Percentiles rank a stretch among this genome's conserved stretches.
Evolutionary conservation across 2,888 invertebrate genomes (phyloP).

Genomic region (Dolomedes plantarius): DNA sequence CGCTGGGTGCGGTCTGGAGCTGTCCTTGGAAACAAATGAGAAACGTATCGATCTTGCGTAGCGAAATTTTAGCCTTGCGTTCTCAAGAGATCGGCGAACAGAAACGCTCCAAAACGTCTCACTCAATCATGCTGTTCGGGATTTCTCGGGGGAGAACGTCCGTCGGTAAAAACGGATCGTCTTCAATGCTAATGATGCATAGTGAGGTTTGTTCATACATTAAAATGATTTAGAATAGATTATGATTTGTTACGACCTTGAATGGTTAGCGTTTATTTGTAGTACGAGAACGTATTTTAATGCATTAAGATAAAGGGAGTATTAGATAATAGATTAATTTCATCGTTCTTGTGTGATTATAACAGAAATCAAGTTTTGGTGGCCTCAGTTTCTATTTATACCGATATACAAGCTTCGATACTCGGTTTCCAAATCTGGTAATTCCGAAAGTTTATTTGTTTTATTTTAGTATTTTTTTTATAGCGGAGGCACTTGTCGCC

Average conservation of each 20-base stretch:
- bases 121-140: slow-evolving; percentile 42
- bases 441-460: no score
- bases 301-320: no score
- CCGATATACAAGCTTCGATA: no score
- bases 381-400: no score
- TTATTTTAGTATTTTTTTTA: no score
- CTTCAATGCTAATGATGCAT: slow-evolving; percentile 9
- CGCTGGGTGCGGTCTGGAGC: slow-evolving; percentile 36
- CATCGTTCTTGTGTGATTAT: no score
- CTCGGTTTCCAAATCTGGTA: no score
- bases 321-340: no score
- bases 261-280: not conserved
- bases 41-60: slow-evolving; percentile 29
- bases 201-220: not conserved
- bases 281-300: not conserved
- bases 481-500: no score
- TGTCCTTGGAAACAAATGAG: slow-evolving; percentile 59
- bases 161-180: not conserved
- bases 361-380: no score
- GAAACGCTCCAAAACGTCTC: slow-evolving; percentile 55
- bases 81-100: slow-evolving; percentile 34
- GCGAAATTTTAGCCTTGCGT: slow-evolving; percentile 15
- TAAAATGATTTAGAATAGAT: not conserved
- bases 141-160: slow-evolving; percentile 15
- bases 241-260: slow-evolving; percentile 2